Base-by-base conservation (phyloP, 2,113 vertebrate species). In the Tinamus guttatus region DNA sequence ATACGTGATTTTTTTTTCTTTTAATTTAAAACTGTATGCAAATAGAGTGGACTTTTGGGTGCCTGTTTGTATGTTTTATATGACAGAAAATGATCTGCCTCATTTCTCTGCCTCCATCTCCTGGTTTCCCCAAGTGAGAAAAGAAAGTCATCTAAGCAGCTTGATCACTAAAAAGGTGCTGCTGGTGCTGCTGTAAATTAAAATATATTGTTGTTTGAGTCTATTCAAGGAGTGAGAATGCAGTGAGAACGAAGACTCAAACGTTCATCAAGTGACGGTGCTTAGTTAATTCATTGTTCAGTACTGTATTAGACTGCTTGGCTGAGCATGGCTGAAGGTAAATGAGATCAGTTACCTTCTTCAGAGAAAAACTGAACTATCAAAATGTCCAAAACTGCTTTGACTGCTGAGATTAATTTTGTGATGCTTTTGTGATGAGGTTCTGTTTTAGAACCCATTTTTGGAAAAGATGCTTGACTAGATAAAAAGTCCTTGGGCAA, bases 361-460 rank as follows among this genome's bases (percentile, higher is more conserved):
- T 96, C 86, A 30, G 27, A 62, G 45, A 93, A 84, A 94, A 95
- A 87, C 65, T 67, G 63, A 90, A 81, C n/a, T 77, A 87, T 79
- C 81, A 54, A 34, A 28, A 27, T 91, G 25, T 60, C 87, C 51
- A 45, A 52, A 41, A 71, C 54, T 34, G 88, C 20, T 15, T 7
- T 18, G 34, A 36, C 21, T 56, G 69, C 70, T 85, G 22, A 19
- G 60, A 38, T 70, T 54, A 88, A 45, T 73, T 76, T 54, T 81
- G 30, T 67, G 12, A 38, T 81, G 13, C 12, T 8, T 2, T 24
- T 81, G 30, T 67, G 12, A 38, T 76, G 11, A 11, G 8, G 2
- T 24, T 2, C 54, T 85, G 76, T 71, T 24, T 71, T 81, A 20
- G 34, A 68, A 56, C 30, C 56, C 19, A 5, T 15, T 67, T 81